Base-by-base conservation (phyloP, 2,888 invertebrate genomes). In the Bellardia pandia region DNA sequence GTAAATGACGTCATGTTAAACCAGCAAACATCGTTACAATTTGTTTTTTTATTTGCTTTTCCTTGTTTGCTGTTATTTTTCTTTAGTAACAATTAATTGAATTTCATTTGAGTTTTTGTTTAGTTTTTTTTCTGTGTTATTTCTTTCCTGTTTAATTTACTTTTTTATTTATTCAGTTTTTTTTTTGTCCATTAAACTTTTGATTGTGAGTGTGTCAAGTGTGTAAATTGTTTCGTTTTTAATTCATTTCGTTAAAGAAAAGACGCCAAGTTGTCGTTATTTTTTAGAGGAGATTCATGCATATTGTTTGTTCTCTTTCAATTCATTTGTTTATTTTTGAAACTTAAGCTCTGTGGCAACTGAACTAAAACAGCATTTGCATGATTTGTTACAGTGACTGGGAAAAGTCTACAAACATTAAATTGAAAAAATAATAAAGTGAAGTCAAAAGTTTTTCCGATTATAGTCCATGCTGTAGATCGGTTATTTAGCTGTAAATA, bases 1-100 rank as follows among this genome's bases (percentile, higher is more conserved):
- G 58, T 78, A 85, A 87, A 87, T 84, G 71, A 81, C 86, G 84
- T 87, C 83, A 87, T 81, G 13, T 7, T 37, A 71, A 71, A 37
- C 13, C 11, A 64, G 7, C 40, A 56, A 66, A 66, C 53, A 33
- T 80, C 23, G 72, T 51, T 60, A 56, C 13, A 14, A 9, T 51
- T 62, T 16, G 40, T 13, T 72, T 16, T 48, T 72, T 60, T 37
- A 23, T 68, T 58, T 45, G 45, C n/a, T 16, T 58, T 66, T 16
- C 58, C 42, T 71, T 78, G 33, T 77, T 78, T 86, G 58, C 42
- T 42, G 33, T 74, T 79, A 69, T 13, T 69, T 7, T 11, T 74
- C 5, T 74, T 68, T 42, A 48, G 60, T 62, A n/a, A 30, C 62
- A 75, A 64, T 85, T 75, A 79, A 75, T 79, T 69, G 45, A 83